phyloP scores from a whole-genome alignment of 2,888 invertebrate species.

The Pyrocoelia pectoralis region DNA sequence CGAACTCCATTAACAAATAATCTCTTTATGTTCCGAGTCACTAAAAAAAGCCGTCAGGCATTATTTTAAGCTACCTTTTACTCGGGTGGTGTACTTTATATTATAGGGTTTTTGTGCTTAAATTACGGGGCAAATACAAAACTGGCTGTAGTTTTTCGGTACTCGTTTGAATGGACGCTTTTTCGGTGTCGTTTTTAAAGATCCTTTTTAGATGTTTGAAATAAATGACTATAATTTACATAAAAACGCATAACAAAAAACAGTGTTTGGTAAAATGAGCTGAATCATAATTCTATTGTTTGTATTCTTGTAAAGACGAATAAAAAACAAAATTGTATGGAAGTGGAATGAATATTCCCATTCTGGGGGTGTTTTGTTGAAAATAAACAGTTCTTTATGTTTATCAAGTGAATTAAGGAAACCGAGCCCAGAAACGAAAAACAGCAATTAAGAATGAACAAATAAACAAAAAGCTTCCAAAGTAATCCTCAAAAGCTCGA shows the following conservation, averaged over 20 bases:
- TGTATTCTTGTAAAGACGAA: conserved; percentile 19
- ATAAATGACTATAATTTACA: conserved; percentile 11
- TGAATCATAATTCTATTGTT: conserved; percentile 19
- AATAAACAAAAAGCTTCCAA: conserved; percentile 37
- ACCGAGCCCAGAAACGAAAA: conserved; percentile 34
- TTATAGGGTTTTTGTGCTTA: not conserved
- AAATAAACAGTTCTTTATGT: conserved; percentile 34
- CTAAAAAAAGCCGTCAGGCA: too few relatives aligned
- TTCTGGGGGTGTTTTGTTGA: conserved; percentile 28
- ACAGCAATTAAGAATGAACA: conserved; percentile 38
- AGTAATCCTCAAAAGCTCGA: conserved; percentile 50
- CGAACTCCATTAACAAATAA: too few relatives aligned
- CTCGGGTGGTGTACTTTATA: too few relatives aligned
- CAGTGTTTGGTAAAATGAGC: conserved; percentile 14
- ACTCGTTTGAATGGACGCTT: not conserved
- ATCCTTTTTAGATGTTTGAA: conserved; percentile 2
- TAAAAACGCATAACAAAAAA: conserved; percentile 3
- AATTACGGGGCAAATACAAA: not conserved
- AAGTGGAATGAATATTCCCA: conserved; percentile 24
- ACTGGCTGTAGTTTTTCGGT: not conserved
- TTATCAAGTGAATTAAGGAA: conserved; percentile 36
- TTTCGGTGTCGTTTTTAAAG: not conserved
- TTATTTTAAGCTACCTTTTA: too few relatives aligned
- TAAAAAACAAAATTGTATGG: conserved; percentile 27
- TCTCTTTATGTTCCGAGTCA: too few relatives aligned